phyloP scores from a whole-genome alignment of 1,140 invertebrate genomes.

The Ctenoplectra terminalis region DNA sequence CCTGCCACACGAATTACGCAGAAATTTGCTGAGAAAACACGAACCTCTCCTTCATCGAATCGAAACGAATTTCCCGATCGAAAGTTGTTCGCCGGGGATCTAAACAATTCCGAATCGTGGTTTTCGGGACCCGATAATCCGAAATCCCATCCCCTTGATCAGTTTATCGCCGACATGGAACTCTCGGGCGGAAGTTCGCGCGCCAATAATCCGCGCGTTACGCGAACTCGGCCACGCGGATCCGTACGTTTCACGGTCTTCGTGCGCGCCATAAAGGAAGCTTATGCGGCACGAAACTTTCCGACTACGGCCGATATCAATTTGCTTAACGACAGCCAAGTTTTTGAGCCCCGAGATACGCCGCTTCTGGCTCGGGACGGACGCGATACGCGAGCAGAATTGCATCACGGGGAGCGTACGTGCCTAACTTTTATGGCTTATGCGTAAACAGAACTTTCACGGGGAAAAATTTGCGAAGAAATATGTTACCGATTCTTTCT shows the following conservation, averaged over 20 bases:
- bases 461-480: no score
- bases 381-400: neutral
- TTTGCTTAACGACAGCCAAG: slow-evolving; percentile 61
- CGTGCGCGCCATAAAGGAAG: slow-evolving; percentile 29
- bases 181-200: neutral
- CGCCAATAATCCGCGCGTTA: slow-evolving; percentile 34
- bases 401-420: neutral
- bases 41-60: neutral
- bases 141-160: neutral
- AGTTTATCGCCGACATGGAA: neutral
- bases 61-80: neutral
- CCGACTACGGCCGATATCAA: slow-evolving; percentile 62
- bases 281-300: slow-evolving; percentile 51
- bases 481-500: no score
- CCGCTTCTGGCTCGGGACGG: neutral
- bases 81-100: neutral
- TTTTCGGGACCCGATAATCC: slow-evolving; percentile 19
- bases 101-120: neutral
- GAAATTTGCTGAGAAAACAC: neutral
- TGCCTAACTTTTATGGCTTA: no score
- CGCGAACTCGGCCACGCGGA: slow-evolving; percentile 1
- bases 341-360: slow-evolving; percentile 29
- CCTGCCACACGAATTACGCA: neutral
- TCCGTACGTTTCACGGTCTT: slow-evolving; percentile 10
- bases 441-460: neutral